phyloP scores from a whole-genome alignment of 2,113 vertebrate species.

The Glaucomys volans region DNA sequence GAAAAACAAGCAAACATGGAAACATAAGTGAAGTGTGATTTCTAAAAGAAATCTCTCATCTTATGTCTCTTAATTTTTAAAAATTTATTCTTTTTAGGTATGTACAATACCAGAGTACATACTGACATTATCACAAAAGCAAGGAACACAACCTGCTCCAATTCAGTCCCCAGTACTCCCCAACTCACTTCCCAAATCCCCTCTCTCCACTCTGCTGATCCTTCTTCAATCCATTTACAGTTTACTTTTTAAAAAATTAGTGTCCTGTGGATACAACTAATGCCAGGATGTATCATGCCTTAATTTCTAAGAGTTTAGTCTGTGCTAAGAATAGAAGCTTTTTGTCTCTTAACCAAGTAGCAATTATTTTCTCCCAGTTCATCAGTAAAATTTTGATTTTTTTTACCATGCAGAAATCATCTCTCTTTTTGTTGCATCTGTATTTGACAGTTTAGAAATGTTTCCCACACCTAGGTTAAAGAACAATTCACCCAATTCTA shows the following conservation, averaged over 20 bases:
- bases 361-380: neutral
- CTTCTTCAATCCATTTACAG: too few species aligned
- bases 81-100: too few species aligned
- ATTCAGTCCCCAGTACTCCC: too few species aligned
- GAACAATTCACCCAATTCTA: neutral
- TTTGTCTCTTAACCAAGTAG: neutral
- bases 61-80: neutral
- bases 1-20: neutral
- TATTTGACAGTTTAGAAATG: neutral
- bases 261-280: too few species aligned
- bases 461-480: neutral
- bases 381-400: neutral
- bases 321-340: neutral
- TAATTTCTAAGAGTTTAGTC: neutral
- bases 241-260: too few species aligned
- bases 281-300: too few species aligned
- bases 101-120: too few species aligned
- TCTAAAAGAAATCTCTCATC: neutral
- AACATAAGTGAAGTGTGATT: neutral
- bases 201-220: too few species aligned
- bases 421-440: neutral
- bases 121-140: too few species aligned
- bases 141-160: too few species aligned
- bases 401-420: neutral
- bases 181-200: too few species aligned